Evolutionary conservation across 2,888 invertebrate genomes (phyloP).

Genomic region (Cataglyphis altisquamis): DNA sequence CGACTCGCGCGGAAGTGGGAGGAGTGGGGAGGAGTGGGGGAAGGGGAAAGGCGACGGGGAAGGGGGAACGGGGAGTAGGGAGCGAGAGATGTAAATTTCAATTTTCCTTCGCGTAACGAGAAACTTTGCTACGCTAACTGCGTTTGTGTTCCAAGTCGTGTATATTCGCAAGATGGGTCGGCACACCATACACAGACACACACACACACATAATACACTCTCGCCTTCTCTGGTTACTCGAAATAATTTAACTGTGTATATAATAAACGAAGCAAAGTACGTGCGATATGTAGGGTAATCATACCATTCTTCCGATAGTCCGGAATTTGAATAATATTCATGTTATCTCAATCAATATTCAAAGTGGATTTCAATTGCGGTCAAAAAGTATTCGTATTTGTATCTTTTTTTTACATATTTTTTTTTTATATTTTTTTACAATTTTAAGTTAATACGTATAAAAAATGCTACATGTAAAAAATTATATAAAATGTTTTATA

Average conservation of each 20-base stretch:
- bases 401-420: not conserved
- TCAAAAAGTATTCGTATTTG: not conserved
- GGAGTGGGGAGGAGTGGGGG: too few species aligned
- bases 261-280: constrained; percentile 44
- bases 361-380: not conserved
- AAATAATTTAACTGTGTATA: constrained; percentile 8
- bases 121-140: constrained; percentile 42
- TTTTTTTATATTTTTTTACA: not conserved
- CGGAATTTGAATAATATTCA: not conserved
- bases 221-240: not conserved
- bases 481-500: not conserved
- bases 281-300: not conserved
- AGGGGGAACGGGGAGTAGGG: not conserved
- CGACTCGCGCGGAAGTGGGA: too few species aligned
- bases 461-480: not conserved
- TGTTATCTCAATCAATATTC: not conserved
- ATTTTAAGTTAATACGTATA: not conserved
- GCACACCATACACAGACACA: not conserved
- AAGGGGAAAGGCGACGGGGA: too few species aligned
- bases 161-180: constrained; percentile 30
- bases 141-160: constrained; percentile 33
- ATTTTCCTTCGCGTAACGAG: constrained; percentile 45
- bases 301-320: not conserved
- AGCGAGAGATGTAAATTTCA: constrained; percentile 41
- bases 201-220: too few species aligned